These are phyloP conservation scores for Rhombomys opimus DNA, from an alignment of 2,113 vertebrate species.

Conservation along the genomic window DNA sequence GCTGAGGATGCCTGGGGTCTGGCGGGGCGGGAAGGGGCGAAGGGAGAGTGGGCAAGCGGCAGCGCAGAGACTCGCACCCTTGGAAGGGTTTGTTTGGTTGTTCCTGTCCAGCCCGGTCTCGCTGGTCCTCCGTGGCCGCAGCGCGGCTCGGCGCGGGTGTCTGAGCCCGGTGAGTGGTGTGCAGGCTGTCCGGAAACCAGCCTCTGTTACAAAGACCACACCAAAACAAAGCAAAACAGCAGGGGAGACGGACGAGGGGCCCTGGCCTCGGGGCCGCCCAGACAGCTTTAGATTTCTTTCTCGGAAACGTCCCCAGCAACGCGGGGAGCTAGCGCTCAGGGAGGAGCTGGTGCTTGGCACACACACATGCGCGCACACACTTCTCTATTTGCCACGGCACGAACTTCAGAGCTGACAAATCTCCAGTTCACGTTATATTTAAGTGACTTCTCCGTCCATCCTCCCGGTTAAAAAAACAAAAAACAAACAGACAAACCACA, in stretches of 20 bases:
- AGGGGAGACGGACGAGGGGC: not conserved
- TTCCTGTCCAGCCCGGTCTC: too few relatives aligned
- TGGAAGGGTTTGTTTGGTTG: too few relatives aligned
- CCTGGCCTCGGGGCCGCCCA: constrained; percentile 8
- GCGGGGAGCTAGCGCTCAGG: constrained; percentile 70
- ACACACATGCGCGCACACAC: not conserved
- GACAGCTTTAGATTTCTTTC: constrained; percentile 63
- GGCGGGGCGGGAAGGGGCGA: accelerated
- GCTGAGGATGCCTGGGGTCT: not conserved
- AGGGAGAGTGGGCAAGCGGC: accelerated
- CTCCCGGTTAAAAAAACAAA: constrained; percentile 83
- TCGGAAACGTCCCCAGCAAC: constrained; percentile 27
- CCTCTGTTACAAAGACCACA: not conserved
- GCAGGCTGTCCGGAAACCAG: not conserved
- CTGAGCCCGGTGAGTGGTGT: not conserved
- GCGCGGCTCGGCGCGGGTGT: not conserved
- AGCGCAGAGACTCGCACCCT: too few relatives aligned
- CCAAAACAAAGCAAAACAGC: not conserved
- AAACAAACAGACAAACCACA: constrained; percentile 71
- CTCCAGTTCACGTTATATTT: constrained; percentile 81
- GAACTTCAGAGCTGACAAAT: constrained; percentile 82
- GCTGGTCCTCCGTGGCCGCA: not conserved
- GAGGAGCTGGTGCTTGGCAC: constrained; percentile 65
- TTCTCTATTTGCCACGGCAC: constrained; percentile 75
- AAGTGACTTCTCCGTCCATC: constrained; percentile 82